Conservation (phyloP, 2,888 invertebrate genomes). For the Seira sanloemensis region DNA sequence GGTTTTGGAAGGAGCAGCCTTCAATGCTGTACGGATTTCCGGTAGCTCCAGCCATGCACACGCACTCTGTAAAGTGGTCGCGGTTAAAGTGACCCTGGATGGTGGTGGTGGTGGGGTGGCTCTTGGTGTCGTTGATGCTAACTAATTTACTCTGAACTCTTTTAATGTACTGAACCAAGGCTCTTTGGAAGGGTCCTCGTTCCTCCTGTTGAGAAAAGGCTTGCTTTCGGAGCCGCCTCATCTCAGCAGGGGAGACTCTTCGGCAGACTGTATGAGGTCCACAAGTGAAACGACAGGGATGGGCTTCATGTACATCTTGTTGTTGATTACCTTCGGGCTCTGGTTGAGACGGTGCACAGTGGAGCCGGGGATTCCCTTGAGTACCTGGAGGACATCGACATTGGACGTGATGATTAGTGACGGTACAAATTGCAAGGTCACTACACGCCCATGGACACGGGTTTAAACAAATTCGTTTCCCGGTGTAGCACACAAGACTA, state of each 20-base stretch:
- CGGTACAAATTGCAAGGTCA: slow-evolving; percentile 50
- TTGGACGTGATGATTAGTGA: slow-evolving; percentile 62
- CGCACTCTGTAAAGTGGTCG: slow-evolving; percentile 51
- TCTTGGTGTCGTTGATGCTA: not conserved
- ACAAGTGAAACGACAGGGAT: slow-evolving; percentile 52
- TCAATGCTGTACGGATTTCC: slow-evolving; percentile 61
- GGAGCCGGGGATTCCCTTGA: slow-evolving; percentile 52
- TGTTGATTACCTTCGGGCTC: slow-evolving; percentile 42
- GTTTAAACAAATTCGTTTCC: slow-evolving; percentile 50
- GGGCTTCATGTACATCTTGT: slow-evolving; percentile 45
- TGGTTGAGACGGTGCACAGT: slow-evolving; percentile 32
- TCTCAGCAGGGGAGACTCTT: slow-evolving; percentile 39
- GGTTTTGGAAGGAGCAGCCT: slow-evolving; percentile 43
- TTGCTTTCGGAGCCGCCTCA: slow-evolving; percentile 11
- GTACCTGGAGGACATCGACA: slow-evolving; percentile 67
- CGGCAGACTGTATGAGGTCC: slow-evolving; percentile 58
- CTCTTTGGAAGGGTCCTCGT: slow-evolving; percentile 34
- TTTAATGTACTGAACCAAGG: slow-evolving; percentile 51
- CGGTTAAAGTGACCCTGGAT: not conserved
- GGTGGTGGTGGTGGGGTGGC: not conserved
- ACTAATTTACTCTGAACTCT: not conserved
- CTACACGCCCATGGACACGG: slow-evolving; percentile 65
- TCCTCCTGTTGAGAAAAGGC: slow-evolving; percentile 37
- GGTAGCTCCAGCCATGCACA: slow-evolving; percentile 30
- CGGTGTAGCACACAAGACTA: slow-evolving; percentile 45